These are phyloP conservation scores for Lithobates pipiens DNA, from an alignment of 2,797 vertebrate genomes.

Conservation along the genomic window DNA sequence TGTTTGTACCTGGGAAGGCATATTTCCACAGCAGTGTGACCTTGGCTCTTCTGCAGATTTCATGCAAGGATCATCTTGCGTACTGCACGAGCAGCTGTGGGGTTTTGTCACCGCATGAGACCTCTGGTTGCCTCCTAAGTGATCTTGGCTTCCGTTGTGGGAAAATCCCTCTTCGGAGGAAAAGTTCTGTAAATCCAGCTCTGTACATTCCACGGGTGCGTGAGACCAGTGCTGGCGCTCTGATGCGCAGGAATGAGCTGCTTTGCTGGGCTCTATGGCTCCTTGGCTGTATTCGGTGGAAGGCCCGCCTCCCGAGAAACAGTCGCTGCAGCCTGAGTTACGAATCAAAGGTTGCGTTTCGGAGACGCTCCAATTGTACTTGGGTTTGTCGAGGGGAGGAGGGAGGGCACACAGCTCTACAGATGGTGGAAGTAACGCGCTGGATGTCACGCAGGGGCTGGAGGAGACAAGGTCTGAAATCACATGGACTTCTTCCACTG, in stretches of 20 bases:
- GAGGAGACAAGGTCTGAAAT: slow-evolving; percentile 60
- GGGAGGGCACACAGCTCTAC: slow-evolving; percentile 60
- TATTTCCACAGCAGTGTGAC: background rate
- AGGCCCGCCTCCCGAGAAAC: slow-evolving; percentile 30
- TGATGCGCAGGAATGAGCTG: slow-evolving; percentile 70
- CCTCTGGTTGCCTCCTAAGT: fast-evolving
- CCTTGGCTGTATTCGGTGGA: slow-evolving; percentile 26
- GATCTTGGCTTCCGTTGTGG: slow-evolving; percentile 18
- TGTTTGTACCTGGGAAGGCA: background rate
- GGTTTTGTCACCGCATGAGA: background rate
- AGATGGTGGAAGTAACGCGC: slow-evolving; percentile 46
- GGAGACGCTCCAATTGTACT: slow-evolving; percentile 66
- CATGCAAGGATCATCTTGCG: background rate
- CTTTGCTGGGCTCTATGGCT: slow-evolving; percentile 25
- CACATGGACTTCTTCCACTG: slow-evolving; percentile 63
- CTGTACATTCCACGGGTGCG: slow-evolving; percentile 74
- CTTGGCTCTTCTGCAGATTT: background rate
- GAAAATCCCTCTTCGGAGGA: slow-evolving; percentile 69
- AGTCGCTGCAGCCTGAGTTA: slow-evolving; percentile 62
- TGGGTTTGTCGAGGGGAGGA: slow-evolving; percentile 56
- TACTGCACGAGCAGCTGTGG: background rate
- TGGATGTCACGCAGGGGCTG: slow-evolving; percentile 58
- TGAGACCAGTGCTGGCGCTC: slow-evolving; percentile 75
- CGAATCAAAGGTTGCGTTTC: slow-evolving; percentile 72
- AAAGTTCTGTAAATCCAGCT: slow-evolving; percentile 76